phyloP scores from a whole-genome alignment of 2,888 invertebrate genomes.

The Hirtodrosophila trivittata region DNA sequence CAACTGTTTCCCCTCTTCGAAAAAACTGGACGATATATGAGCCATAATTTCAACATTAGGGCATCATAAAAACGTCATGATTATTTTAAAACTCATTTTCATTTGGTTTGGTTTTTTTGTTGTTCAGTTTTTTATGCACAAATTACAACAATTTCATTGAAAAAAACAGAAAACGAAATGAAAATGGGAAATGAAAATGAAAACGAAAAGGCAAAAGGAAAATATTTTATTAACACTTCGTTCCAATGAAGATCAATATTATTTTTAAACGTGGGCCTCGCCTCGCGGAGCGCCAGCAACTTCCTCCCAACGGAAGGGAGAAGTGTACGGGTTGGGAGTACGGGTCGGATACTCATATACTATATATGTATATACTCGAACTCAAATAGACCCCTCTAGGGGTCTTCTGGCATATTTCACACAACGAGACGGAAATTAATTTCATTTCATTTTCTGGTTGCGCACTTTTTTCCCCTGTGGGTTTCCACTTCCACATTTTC shows the following conservation, averaged over 20 bases:
- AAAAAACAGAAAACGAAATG: conserved; percentile 31
- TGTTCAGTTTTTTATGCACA: conserved; percentile 51
- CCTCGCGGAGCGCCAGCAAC: conserved; percentile 56
- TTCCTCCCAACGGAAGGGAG: conserved; percentile 12
- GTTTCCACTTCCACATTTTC: conserved; percentile 10
- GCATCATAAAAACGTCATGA: conserved; percentile 72
- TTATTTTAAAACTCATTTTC: conserved; percentile 66
- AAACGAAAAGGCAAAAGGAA: conserved; percentile 42
- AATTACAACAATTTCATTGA: conserved; percentile 60
- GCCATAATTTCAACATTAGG: conserved; percentile 72
- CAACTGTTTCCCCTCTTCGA: conserved; percentile 8
- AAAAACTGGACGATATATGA: conserved; percentile 28
- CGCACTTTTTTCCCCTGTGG: conserved; percentile 17
- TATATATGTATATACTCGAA: no score
- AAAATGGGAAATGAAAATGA: background rate
- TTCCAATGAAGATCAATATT: conserved; percentile 77
- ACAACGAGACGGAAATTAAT: conserved; percentile 67
- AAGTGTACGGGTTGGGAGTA: conserved; percentile 43
- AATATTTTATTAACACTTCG: conserved; percentile 76
- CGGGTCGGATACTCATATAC: no score
- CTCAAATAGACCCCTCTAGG: background rate
- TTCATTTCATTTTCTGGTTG: conserved; percentile 42
- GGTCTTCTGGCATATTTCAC: conserved; percentile 64
- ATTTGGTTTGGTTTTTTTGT: conserved; percentile 24
- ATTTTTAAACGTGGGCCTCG: conserved; percentile 65